Evolutionary conservation across 1,140 invertebrate genomes (phyloP).

Genomic region (Eumaeus atala): DNA sequence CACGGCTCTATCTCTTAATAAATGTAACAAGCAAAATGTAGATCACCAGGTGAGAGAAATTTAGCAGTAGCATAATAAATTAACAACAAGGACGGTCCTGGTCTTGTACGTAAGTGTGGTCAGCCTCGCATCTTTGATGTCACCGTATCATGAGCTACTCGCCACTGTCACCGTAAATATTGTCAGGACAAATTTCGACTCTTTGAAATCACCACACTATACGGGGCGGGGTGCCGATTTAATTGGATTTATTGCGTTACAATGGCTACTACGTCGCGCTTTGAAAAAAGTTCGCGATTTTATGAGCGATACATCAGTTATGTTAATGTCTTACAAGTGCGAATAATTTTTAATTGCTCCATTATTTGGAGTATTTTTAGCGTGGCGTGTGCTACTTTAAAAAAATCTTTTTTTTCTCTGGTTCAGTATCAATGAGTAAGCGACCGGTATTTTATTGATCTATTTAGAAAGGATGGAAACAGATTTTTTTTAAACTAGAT

Average conservation of each 20-base stretch:
- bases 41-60: too few species aligned
- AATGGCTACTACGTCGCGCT: neutral
- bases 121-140: constrained; percentile 49
- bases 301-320: constrained; percentile 7
- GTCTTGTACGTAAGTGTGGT: constrained; percentile 3
- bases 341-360: constrained; percentile 11
- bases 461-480: too few species aligned
- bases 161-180: constrained; percentile 50
- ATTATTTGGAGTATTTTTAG: neutral
- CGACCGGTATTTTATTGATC: too few species aligned
- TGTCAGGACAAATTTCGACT: constrained; percentile 65
- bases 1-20: too few species aligned
- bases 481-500: too few species aligned
- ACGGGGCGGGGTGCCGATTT: constrained; percentile 37
- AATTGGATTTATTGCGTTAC: constrained; percentile 52
- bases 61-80: too few species aligned
- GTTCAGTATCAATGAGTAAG: too few species aligned
- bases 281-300: constrained; percentile 20
- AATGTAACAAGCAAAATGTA: too few species aligned
- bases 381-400: too few species aligned
- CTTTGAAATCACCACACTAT: constrained; percentile 51
- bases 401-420: too few species aligned
- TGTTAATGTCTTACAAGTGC: neutral
- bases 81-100: neutral
- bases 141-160: constrained; percentile 32